Evolutionary conservation across 2,888 invertebrate genomes (phyloP), one percentile per base, ranked within the genome.

Genomic region (Cyrtodaria siliqua): DNA sequence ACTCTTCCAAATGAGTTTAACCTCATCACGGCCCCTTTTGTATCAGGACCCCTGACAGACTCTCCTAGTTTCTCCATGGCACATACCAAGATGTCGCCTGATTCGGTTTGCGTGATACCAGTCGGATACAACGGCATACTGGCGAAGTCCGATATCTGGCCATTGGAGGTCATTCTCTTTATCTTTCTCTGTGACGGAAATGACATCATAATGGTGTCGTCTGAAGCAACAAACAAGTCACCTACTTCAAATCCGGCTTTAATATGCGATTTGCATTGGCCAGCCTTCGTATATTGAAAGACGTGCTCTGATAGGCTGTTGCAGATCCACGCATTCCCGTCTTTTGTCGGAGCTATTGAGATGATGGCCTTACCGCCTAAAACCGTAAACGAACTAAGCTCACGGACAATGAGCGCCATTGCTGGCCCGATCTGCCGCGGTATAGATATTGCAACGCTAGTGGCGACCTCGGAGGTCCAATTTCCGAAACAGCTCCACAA

Each of bases 31-130:
- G 81, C 67, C 1, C 81, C 81, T 42, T 74, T 74, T 12, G 81
- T 78, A 8, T 78, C 81, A 1, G 71, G 64, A 8, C 71, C 71
- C 16, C 75, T 55, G 2, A 78, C 38, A 0, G 77, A 62, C 38
- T 81, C 81, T 16, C 78, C 78, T 1, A 78, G 62, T 33, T 78
- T 81, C 29, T 81, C 78, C 81, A 81, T 81, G 20, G 75, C 81
- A 24, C 81, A 81, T n/a, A 78, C 81, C 9, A 81, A 62, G 2
- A 81, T 64, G 27, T 78, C 78, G 16, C 81, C 78, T n/a, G 74
- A 63, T 40, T 81, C 81, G 2, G 72, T 81, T 50, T 81, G 77
- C 1, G 78, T 56, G 2, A 78, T 12, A 4, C 78, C 81, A 14
- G 81, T 69, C 8, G 81, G 81, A 64, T 72, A 81, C 50, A 72